Percentiles rank a stretch among this genome's conserved stretches.
phyloP scores from a whole-genome alignment of 2,888 invertebrate genomes.

The Brenthis hecate region DNA sequence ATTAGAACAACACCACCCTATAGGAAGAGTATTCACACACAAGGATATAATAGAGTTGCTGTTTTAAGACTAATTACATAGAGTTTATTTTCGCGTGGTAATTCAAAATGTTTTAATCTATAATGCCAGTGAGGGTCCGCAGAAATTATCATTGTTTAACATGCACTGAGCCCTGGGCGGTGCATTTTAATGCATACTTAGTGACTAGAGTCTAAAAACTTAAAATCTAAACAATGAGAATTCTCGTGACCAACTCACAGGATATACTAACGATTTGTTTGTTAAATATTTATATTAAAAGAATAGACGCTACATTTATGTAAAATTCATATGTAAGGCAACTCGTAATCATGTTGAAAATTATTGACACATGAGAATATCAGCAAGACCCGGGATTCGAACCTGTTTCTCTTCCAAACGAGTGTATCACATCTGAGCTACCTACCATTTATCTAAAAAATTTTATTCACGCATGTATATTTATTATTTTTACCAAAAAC shows the following conservation, averaged over 20 bases:
- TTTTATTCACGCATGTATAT: too few species aligned
- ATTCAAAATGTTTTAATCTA: constrained; percentile 1
- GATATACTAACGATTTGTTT: constrained; percentile 15
- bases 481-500: too few species aligned
- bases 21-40: constrained; percentile 28
- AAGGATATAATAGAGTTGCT: neutral
- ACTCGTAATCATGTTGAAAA: too few species aligned
- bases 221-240: constrained; percentile 7
- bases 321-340: too few species aligned
- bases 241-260: constrained; percentile 14
- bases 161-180: constrained; percentile 41
- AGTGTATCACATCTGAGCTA: too few species aligned
- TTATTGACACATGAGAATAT: too few species aligned
- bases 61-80: constrained; percentile 20
- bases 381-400: too few species aligned
- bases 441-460: too few species aligned
- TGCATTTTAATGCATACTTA: constrained; percentile 36
- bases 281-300: neutral
- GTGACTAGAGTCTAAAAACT: constrained; percentile 15
- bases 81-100: constrained; percentile 26
- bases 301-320: too few species aligned
- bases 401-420: too few species aligned
- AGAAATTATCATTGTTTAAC: constrained; percentile 73
- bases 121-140: constrained; percentile 34
- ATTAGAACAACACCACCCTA: constrained; percentile 70